Evolutionary conservation across 30 jellyfish, hydroid and myxozoan species (phyloP).

Genomic region (Calvadosia cruxmelitensis): DNA sequence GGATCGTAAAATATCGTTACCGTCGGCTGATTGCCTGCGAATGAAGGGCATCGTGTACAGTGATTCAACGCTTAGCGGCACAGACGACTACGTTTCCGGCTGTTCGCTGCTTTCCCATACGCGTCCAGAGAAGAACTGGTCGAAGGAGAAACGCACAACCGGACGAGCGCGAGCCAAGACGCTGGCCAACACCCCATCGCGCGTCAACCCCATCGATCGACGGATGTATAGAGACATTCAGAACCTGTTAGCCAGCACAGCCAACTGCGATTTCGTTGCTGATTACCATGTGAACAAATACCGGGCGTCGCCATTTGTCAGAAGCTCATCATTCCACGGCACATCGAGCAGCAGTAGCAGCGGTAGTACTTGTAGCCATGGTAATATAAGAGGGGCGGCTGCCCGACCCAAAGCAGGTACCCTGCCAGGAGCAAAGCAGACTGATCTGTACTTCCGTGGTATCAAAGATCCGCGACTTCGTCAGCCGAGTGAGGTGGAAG

Average conservation of each 20-base stretch:
- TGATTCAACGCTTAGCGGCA: constrained; percentile 46
- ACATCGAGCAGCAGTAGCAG: background rate
- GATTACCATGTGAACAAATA: background rate
- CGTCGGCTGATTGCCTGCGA: background rate
- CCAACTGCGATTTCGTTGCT: background rate
- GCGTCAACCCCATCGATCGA: background rate
- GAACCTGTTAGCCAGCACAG: background rate
- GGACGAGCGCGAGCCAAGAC: constrained; percentile 42
- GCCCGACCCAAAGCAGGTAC: constrained; percentile 1
- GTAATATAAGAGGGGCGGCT: background rate
- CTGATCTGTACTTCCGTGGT: background rate
- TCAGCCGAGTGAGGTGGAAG: background rate
- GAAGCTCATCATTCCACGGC: constrained; percentile 65
- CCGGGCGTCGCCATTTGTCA: constrained; percentile 13
- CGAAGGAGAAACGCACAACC: constrained; percentile 26
- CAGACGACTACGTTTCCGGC: constrained; percentile 78
- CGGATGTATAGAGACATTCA: background rate
- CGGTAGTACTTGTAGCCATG: background rate
- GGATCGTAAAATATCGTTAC: background rate
- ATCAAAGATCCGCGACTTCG: background rate
- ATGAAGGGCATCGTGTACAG: constrained; percentile 8
- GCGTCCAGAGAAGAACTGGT: constrained; percentile 20
- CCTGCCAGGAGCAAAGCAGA: background rate
- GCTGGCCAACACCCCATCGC: background rate
- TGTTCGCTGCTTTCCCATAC: constrained; percentile 58